Evolutionary conservation across 1,140 invertebrate species (phyloP).

Genomic region (Lithobius niger): DNA sequence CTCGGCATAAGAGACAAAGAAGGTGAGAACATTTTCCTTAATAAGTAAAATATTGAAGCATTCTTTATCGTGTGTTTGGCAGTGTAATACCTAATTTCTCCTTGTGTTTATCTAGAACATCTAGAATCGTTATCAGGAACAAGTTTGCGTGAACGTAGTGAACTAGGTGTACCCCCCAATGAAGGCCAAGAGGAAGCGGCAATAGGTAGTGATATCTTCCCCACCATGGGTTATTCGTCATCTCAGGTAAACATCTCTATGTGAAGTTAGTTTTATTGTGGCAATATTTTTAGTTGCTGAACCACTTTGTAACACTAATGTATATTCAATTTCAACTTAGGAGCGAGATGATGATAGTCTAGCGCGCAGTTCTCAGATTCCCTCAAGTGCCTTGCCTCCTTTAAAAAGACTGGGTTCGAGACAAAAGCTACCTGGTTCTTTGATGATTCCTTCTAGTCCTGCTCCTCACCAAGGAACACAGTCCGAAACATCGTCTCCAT

Average conservation of each 20-base stretch:
- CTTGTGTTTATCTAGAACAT: too few species aligned
- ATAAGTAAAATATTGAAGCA: too few species aligned
- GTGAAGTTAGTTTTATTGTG: too few species aligned
- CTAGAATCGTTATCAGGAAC: neutral
- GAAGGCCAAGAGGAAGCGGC: neutral
- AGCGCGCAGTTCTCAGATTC: neutral
- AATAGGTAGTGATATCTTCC: neutral
- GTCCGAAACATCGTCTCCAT: constrained; percentile 5
- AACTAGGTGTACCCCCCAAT: too few species aligned
- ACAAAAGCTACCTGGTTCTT: neutral
- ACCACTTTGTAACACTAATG: too few species aligned
- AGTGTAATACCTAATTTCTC: too few species aligned
- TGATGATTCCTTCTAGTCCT: constrained; percentile 5
- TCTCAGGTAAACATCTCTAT: too few species aligned
- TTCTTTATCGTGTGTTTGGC: too few species aligned
- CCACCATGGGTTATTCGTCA: neutral
- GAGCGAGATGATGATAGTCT: neutral
- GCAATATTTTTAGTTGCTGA: neutral
- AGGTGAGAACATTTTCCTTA: too few species aligned
- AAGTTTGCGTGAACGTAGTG: neutral
- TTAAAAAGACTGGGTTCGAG: neutral
- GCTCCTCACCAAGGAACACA: constrained; percentile 5
- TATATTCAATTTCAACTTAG: too few species aligned
- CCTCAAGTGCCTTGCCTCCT: neutral
- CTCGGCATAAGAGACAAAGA: constrained; percentile 21